Conservation (phyloP, 2,888 invertebrate species). For the Ptychoptera contaminata region DNA sequence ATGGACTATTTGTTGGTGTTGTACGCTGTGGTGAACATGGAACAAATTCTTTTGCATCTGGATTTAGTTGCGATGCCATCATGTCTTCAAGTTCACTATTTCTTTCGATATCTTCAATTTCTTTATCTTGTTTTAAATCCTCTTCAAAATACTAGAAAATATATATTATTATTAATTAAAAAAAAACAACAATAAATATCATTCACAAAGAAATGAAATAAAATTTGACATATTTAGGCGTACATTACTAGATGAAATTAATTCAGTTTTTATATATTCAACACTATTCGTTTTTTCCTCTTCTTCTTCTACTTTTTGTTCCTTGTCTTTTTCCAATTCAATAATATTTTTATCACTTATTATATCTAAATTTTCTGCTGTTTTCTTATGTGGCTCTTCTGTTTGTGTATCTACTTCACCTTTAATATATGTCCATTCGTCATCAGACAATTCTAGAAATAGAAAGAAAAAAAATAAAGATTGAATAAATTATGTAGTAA, state of each 20-base stretch:
- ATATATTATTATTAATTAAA: too few species aligned
- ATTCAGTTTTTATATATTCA: neutral
- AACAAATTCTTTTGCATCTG: constrained; percentile 73
- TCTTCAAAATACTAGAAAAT: too few species aligned
- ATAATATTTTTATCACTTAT: constrained; percentile 21
- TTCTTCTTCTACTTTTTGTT: constrained; percentile 11
- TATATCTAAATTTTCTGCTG: neutral
- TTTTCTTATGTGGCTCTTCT: constrained; percentile 1
- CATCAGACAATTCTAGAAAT: constrained; percentile 39
- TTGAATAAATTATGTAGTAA: too few species aligned
- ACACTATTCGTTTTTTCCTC: constrained; percentile 10
- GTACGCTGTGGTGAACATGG: constrained; percentile 42
- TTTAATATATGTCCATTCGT: constrained; percentile 77
- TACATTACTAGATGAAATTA: too few species aligned
- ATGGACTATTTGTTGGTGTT: constrained; percentile 4
- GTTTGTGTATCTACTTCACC: constrained; percentile 27
- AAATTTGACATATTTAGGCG: too few species aligned
- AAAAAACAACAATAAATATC: too few species aligned
- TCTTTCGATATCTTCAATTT: neutral
- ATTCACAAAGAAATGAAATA: too few species aligned
- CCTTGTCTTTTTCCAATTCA: constrained; percentile 12
- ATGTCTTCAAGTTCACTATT: constrained; percentile 26
- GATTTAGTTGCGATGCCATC: constrained; percentile 66
- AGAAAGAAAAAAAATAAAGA: too few species aligned
- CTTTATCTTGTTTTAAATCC: neutral